A percentile compares a stretch with the other conserved stretches of the same genome.
Evolutionary conservation across 2,797 vertebrate species (phyloP).

Genomic region (Gephyroberyx darwinii): DNA sequence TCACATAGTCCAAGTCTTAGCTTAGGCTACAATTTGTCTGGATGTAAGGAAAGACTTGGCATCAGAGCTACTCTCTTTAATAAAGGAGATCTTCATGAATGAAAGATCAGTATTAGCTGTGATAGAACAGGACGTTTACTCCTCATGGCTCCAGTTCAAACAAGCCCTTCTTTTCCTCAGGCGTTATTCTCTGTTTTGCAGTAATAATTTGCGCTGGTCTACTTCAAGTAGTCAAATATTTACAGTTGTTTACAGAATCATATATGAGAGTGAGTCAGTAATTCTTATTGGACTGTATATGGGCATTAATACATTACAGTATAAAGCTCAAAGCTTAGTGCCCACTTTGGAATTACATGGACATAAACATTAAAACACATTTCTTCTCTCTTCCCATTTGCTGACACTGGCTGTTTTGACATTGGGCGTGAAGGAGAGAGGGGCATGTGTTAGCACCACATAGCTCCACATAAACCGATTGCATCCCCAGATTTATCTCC

Average conservation of each 20-base stretch:
- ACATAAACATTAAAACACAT: constrained; percentile 39
- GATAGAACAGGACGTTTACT: background rate
- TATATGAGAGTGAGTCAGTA: constrained; percentile 25
- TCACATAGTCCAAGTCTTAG: background rate
- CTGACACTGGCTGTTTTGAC: constrained; percentile 60
- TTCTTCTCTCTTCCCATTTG: constrained; percentile 47
- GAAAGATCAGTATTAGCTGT: background rate
- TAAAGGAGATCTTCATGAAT: background rate
- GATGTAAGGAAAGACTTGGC: background rate
- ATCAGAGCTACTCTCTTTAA: background rate
- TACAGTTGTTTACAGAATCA: constrained; percentile 4
- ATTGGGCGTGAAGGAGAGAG: constrained; percentile 36
- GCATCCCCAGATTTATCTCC: constrained; percentile 79
- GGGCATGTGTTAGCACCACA: constrained; percentile 62
- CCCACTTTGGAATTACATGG: constrained; percentile 41
- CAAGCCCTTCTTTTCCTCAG: constrained; percentile 3
- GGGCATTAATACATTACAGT: constrained; percentile 23
- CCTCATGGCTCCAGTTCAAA: constrained; percentile 35
- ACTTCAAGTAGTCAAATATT: background rate
- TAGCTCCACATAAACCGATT: constrained; percentile 80
- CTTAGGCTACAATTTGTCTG: background rate
- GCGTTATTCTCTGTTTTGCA: constrained; percentile 1
- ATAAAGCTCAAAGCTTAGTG: constrained; percentile 30
- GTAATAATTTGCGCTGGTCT: background rate
- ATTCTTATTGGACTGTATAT: constrained; percentile 12